Conservation (phyloP, 2,113 vertebrate species). For the Physeter macrocephalus region DNA sequence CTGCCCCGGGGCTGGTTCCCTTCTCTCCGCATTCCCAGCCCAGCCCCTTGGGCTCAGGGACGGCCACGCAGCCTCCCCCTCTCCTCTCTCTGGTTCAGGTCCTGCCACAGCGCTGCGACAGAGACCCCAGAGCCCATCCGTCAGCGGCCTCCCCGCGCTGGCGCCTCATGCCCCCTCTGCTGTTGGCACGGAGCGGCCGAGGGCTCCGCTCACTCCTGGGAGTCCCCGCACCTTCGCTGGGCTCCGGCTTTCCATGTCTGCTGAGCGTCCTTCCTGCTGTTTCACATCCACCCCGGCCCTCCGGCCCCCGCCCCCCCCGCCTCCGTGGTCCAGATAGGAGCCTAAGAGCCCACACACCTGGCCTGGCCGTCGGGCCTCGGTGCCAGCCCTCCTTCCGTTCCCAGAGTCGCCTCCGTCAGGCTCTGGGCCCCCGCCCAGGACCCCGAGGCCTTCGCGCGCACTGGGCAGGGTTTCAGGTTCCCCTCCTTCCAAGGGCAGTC, state of each 20-base stretch:
- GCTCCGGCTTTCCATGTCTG: fast-evolving
- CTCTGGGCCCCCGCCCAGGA: neutral
- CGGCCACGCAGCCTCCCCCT: neutral
- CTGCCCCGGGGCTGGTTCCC: too few relatives aligned
- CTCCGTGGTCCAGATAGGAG: neutral
- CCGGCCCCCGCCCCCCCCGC: fast-evolving
- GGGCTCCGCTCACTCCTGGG: neutral
- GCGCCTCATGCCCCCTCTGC: too few relatives aligned
- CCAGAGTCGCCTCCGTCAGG: neutral
- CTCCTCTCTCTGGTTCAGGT: neutral
- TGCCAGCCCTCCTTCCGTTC: neutral
- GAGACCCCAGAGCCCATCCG: fast-evolving
- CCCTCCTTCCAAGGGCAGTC: neutral
- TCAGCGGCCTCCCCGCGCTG: too few relatives aligned
- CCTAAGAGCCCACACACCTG: neutral
- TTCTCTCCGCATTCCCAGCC: neutral
- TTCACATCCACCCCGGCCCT: neutral
- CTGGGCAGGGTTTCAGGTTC: neutral
- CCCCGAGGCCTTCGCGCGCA: fast-evolving
- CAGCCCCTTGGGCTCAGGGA: neutral
- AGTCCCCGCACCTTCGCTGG: fast-evolving
- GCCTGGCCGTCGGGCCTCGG: neutral
- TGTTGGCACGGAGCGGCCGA: fast-evolving
- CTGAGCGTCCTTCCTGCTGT: neutral
- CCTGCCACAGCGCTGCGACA: fast-evolving